phyloP scores from a whole-genome alignment of 2,113 vertebrate genomes.

The Chelonoidis abingdonii region DNA sequence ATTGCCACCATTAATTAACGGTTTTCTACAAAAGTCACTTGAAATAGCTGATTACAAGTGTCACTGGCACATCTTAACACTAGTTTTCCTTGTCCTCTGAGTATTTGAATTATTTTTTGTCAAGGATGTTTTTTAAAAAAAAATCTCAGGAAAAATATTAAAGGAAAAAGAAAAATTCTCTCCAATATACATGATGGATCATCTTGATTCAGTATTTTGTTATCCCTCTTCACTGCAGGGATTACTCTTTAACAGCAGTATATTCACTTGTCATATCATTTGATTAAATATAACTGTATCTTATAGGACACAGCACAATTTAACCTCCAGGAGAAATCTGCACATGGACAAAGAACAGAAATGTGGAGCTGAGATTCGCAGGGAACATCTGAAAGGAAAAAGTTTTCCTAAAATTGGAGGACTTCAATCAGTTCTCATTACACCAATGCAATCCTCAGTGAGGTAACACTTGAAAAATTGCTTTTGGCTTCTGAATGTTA shows the following conservation, averaged over 20 bases:
- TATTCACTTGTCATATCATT: background rate
- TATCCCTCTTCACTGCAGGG: background rate
- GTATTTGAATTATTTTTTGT: background rate
- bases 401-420: background rate
- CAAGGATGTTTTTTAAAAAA: rapidly evolving
- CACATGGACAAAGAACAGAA: background rate
- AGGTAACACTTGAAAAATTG: background rate
- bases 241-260: background rate
- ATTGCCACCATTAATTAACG: background rate
- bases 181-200: background rate
- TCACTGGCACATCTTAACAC: background rate
- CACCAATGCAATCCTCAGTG: background rate
- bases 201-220: background rate
- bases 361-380: background rate
- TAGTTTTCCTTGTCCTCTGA: background rate
- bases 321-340: background rate
- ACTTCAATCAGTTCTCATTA: background rate
- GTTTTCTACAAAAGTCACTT: background rate
- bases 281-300: background rate
- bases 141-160: background rate
- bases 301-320: background rate
- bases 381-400: background rate
- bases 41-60: background rate
- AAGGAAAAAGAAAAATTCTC: background rate
- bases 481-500: background rate